Evolutionary conservation across 2,797 vertebrate species (phyloP).

Genomic region (Fistularia commersonii): DNA sequence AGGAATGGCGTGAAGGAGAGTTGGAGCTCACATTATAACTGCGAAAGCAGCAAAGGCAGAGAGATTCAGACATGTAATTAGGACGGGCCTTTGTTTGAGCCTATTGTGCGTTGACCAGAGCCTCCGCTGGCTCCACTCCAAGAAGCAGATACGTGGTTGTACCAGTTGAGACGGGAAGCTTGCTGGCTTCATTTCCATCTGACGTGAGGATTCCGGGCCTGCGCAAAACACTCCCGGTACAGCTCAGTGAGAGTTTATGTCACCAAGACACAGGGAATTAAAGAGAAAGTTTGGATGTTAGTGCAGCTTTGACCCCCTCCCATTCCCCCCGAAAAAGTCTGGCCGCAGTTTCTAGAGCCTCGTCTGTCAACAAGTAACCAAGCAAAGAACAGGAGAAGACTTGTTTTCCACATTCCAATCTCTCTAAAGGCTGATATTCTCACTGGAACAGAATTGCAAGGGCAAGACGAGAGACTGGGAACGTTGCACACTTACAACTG

Average conservation of each 20-base stretch:
- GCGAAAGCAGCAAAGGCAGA: constrained; percentile 4
- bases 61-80: constrained; percentile 13
- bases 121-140: constrained; percentile 22
- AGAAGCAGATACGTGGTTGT: constrained; percentile 11
- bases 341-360: background rate
- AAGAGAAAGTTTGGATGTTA: background rate
- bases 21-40: constrained; percentile 3
- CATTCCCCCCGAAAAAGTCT: background rate
- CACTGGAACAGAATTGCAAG: constrained; percentile 19
- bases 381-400: constrained; percentile 15
- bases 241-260: constrained; percentile 1
- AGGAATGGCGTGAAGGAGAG: background rate
- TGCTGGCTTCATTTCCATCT: constrained; percentile 10
- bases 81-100: constrained; percentile 24
- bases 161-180: constrained; percentile 15
- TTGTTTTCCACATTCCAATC: constrained; percentile 52
- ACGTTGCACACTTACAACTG: too few species aligned
- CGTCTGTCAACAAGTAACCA: constrained; percentile 1
- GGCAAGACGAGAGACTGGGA: constrained; percentile 17
- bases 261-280: background rate
- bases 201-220: constrained; percentile 14
- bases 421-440: constrained; percentile 35
- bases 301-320: too few species aligned
- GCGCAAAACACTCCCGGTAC: constrained; percentile 12
- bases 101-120: constrained; percentile 37